Percentiles rank a stretch among this genome's conserved stretches.
phyloP scores from a whole-genome alignment of 2,888 invertebrate genomes.

The Deilephila elpenor region DNA sequence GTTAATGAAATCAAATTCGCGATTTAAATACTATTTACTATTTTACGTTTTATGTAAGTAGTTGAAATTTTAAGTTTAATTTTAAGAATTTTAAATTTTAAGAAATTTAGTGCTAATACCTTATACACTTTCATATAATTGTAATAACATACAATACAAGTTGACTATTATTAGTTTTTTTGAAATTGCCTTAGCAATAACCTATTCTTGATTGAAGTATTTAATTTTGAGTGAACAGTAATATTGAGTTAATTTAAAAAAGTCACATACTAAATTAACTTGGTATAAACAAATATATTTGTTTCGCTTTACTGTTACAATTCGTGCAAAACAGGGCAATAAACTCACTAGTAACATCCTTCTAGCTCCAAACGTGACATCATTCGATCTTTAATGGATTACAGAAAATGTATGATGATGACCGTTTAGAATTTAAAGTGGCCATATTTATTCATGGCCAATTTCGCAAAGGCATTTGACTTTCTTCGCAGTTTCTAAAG shows the following conservation, averaged over 20 bases:
- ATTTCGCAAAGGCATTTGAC: conserved; percentile 16
- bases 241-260: no score
- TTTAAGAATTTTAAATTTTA: no score
- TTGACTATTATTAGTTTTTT: no score
- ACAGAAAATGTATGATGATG: conserved; percentile 17
- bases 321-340: not conserved
- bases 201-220: no score
- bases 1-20: not conserved
- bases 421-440: conserved; percentile 26
- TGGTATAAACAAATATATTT: not conserved
- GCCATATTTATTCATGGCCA: conserved; percentile 22
- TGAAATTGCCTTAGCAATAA: no score
- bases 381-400: conserved; percentile 19
- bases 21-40: not conserved
- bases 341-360: not conserved
- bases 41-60: not conserved
- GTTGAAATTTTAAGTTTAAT: no score
- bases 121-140: no score
- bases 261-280: not conserved
- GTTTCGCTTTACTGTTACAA: not conserved
- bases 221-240: no score
- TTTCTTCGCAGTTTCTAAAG: conserved; percentile 21
- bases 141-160: no score
- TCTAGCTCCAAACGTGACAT: conserved; percentile 13
- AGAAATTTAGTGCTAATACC: no score